Evolutionary conservation across 2,113 vertebrate genomes (phyloP), one percentile per base, ranked within the genome.

Genomic region (Scortum barcoo): DNA sequence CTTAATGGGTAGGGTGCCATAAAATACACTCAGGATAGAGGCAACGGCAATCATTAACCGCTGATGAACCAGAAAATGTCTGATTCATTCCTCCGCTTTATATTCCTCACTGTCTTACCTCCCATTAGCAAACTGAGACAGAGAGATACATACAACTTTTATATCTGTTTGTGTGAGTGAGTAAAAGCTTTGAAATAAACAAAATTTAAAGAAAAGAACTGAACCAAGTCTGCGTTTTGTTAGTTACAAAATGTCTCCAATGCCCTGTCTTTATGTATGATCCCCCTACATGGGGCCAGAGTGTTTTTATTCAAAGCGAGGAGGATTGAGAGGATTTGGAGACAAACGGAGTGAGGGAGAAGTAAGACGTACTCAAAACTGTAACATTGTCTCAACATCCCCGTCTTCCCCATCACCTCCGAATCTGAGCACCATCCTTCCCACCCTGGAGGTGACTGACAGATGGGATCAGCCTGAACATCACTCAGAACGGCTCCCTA

Each of bases 381-480:
- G 66, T 70, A 75, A 75, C 66, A 66, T 28, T 78, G 78, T 62
- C 73, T 83, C 28, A 76, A 70, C 63, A 68, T 81, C 70, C 51
- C 51, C 0, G 75, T 80, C 67, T 58, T 75, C 50, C 51, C 60
- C 66, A 72, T 77, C 77, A 83, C 67, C 84, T 73, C 74, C 72
- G 53, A 72, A 82, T 84, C 48, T 65, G 71, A 88, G 74, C 72
- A 51, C 40, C 54, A 61, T 78, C 74, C 78, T n/a, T 80, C 53
- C 80, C 56, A 46, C 69, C 89, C 88, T 70, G 72, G 73, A 89
- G 90, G 71, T 84, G 80, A 84, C 67, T 93, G 92, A 93, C 92
- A 89, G 80, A 91, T 85, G 81, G 67, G 74, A 92, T 93, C 91
- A 90, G 82, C 51, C 61, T 40, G 83, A 85, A 57, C 85, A 90